These are phyloP conservation scores for Leptinotarsa undecemlineata DNA, from an alignment of 1,140 invertebrate species.

Conservation along the genomic window DNA sequence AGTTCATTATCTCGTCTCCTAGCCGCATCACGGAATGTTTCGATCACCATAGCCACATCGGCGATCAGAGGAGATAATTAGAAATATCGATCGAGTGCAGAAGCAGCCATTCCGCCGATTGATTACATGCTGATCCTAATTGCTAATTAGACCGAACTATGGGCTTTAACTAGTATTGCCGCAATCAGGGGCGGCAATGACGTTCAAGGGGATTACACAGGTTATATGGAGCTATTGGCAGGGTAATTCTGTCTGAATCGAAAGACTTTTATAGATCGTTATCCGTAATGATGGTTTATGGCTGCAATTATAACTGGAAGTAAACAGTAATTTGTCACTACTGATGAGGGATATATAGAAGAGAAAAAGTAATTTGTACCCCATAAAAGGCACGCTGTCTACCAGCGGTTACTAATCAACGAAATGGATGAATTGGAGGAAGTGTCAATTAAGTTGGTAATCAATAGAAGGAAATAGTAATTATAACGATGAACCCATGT, in stretches of 20 bases:
- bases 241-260: background rate
- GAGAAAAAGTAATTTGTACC: too few species aligned
- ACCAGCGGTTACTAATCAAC: too few species aligned
- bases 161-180: conserved; percentile 5
- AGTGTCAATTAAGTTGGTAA: too few species aligned
- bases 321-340: background rate
- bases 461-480: too few species aligned
- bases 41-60: background rate
- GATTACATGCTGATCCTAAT: conserved; percentile 3
- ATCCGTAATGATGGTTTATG: conserved; percentile 3
- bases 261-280: conserved; percentile 4
- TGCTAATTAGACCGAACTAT: conserved; percentile 2
- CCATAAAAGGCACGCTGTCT: too few species aligned
- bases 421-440: too few species aligned
- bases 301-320: background rate
- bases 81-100: background rate
- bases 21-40: background rate
- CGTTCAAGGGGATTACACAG: conserved; percentile 4
- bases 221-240: background rate
- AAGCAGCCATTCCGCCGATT: conserved; percentile 11
- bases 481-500: too few species aligned
- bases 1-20: background rate
- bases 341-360: background rate
- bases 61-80: conserved; percentile 1
- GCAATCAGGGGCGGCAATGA: background rate